These are phyloP conservation scores for Lymantria monacha DNA, from an alignment of 2,888 invertebrate genomes.

Conservation along the genomic window DNA sequence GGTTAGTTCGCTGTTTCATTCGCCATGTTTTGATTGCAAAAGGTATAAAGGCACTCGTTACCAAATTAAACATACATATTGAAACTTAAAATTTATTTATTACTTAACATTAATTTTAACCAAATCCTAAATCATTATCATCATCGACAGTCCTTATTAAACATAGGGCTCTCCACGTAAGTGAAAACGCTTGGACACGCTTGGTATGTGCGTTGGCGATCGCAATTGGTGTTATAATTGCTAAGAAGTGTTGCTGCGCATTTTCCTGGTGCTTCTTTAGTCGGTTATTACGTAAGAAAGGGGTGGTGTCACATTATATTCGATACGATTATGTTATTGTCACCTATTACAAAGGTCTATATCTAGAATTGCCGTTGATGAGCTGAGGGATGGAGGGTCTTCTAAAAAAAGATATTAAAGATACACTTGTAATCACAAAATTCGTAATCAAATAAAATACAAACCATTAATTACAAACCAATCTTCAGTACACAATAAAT, in stretches of 20 bases:
- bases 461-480: slow-evolving; percentile 45
- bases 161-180: no score
- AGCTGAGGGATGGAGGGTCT: background rate
- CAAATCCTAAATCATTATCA: no score
- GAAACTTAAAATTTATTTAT: background rate
- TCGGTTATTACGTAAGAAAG: no score
- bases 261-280: no score
- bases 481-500: slow-evolving; percentile 70
- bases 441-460: slow-evolving; percentile 15
- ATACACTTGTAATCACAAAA: background rate
- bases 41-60: background rate
- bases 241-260: no score
- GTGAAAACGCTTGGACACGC: no score
- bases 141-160: no score
- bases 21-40: background rate
- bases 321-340: no score
- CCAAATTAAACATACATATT: background rate
- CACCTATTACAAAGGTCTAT: background rate
- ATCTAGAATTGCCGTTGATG: background rate
- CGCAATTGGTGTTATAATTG: no score
- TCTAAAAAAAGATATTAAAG: background rate
- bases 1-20: slow-evolving; percentile 12
- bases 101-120: background rate
- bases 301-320: no score
- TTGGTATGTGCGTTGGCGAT: no score